Evolutionary conservation across 2,888 invertebrate species (phyloP).

Genomic region (Lampropteryx suffumata): DNA sequence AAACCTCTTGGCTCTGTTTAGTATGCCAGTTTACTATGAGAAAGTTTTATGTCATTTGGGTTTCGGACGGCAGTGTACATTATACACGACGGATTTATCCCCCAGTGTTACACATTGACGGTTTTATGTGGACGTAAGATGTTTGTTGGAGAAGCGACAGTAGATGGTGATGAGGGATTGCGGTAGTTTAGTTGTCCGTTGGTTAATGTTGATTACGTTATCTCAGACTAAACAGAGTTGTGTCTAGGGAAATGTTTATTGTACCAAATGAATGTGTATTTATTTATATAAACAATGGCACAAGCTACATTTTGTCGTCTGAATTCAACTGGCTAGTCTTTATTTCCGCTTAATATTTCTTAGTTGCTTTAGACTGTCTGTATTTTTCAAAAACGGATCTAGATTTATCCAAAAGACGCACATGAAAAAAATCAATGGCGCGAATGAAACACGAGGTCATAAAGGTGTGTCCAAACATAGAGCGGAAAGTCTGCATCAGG

Average conservation of each 20-base stretch:
- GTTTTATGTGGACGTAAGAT: slow-evolving; percentile 19
- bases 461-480: no score
- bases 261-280: slow-evolving; percentile 10
- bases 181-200: slow-evolving; percentile 18
- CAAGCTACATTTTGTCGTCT: no score
- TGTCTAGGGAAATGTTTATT: slow-evolving; percentile 10
- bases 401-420: no score
- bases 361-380: not conserved
- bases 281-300: slow-evolving; percentile 1
- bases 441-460: no score
- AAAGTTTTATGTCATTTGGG: slow-evolving; percentile 44
- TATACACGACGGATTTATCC: slow-evolving; percentile 10
- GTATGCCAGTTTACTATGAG: slow-evolving; percentile 48
- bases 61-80: slow-evolving; percentile 46
- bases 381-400: no score
- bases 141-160: slow-evolving; percentile 23
- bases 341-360: no score
- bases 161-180: slow-evolving; percentile 24
- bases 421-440: no score
- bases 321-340: no score
- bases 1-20: slow-evolving; percentile 56
- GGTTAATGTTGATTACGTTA: slow-evolving; percentile 26
- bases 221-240: slow-evolving; percentile 22
- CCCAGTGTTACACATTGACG: slow-evolving; percentile 8
- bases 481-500: no score